Evolutionary conservation across 2,113 vertebrate genomes (phyloP), one percentile per base, ranked within the genome.

Genomic region (Mugil cephalus): DNA sequence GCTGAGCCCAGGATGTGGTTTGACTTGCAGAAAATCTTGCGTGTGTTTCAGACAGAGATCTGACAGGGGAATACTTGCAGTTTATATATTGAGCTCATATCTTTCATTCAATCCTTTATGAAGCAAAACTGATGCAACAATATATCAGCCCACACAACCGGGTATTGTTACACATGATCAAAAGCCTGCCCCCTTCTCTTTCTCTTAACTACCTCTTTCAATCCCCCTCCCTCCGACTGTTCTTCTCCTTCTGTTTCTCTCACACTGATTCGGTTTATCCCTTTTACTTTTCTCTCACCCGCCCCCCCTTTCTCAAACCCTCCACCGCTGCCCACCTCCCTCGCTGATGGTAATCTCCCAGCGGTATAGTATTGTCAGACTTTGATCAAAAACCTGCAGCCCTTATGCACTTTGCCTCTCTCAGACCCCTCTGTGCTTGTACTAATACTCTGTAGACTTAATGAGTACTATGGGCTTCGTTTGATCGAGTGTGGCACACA

Each of bases 91-190:
- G 68, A 83, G 65, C 70, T 77, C 35, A 47, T 72, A 72, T 80
- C 77, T 74, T 72, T 83, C 81, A 72, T 50, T 74, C 77, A 21
- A 43, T 78, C 51, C 64, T 81, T 80, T 64, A 68, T 87, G 80
- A 82, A 87, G 77, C 69, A 85, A 87, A 84, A 54, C 46, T 88
- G 88, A 87, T 69, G 84, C 86, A 89, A 87, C 53, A 30, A 17
- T 40, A 69, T 4, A 64, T 68, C 82, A 69, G 21, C 62, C 51
- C 58, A 34, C 72, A 59, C 48, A 71, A 73, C 50, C 2, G 40
- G 63, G 76, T 66, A 73, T 83, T 77, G 71, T 84, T 80, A 48
- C 66, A 46, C 42, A 70, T 84, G 82, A 87, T 89, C 77, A 87
- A 87, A 88, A 53, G 63, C 67, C 21, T 42, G 18, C 59, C 47